phyloP scores from a whole-genome alignment of 2,113 vertebrate genomes.

The Anolis sagrei region DNA sequence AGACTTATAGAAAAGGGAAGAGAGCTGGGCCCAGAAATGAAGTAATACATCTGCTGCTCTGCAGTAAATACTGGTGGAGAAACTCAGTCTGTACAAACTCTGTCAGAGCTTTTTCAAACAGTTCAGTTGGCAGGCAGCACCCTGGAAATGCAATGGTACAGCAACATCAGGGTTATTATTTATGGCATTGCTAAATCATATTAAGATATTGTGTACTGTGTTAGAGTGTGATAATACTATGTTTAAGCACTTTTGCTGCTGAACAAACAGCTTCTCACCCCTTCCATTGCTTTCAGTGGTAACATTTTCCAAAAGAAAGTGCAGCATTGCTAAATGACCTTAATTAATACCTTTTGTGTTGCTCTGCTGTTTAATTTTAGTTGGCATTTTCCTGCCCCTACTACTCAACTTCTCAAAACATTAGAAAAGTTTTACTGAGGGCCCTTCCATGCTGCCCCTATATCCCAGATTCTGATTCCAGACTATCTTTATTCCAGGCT shows the following conservation, averaged over 20 bases:
- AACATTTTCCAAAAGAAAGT: constrained; percentile 25
- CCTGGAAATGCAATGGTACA: not conserved
- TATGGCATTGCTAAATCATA: constrained; percentile 34
- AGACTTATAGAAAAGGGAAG: not conserved
- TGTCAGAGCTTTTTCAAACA: accelerated
- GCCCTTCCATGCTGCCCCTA: too few species aligned
- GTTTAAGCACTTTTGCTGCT: constrained; percentile 19
- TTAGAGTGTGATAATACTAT: constrained; percentile 22
- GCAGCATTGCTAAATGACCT: not conserved
- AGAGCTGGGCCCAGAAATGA: not conserved
- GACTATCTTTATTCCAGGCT: too few species aligned
- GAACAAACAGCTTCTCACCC: not conserved
- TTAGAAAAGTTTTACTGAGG: constrained; percentile 1
- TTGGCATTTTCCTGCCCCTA: too few species aligned
- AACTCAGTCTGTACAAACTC: not conserved
- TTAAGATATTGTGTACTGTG: constrained; percentile 25
- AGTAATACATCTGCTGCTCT: not conserved
- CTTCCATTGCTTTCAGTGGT: not conserved
- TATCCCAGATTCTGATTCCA: too few species aligned
- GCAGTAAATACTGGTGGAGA: not conserved
- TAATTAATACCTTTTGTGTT: not conserved
- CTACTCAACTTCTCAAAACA: not conserved
- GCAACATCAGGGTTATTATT: constrained; percentile 18
- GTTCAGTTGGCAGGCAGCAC: not conserved
- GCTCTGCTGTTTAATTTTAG: constrained; percentile 22